These are phyloP conservation scores for Gallinago undulata DNA, from an alignment of 2,113 vertebrate genomes.

Conservation along the genomic window DNA sequence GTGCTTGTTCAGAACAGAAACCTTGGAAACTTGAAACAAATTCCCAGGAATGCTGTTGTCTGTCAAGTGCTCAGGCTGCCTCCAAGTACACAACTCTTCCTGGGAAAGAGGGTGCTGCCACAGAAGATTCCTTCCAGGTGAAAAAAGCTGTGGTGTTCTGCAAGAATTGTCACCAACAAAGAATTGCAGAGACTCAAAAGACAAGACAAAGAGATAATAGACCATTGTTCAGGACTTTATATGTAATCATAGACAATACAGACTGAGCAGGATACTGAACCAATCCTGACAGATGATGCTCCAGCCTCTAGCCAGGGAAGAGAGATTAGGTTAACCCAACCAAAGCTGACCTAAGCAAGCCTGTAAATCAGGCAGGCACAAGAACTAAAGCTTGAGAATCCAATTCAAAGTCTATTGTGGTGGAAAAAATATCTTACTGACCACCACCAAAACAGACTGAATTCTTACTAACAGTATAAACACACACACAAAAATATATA, in stretches of 20 bases:
- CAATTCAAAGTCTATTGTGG: background rate
- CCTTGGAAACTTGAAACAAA: constrained; percentile 10
- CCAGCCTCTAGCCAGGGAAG: background rate
- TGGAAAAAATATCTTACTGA: background rate
- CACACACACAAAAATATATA: background rate
- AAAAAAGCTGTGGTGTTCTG: background rate
- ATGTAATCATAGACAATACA: background rate
- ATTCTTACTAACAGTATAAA: background rate
- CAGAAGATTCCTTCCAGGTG: background rate
- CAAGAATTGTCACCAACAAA: constrained; percentile 2
- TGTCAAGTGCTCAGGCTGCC: background rate
- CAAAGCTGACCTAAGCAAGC: background rate
- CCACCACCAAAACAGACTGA: background rate
- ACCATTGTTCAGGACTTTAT: background rate
- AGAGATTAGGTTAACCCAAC: background rate
- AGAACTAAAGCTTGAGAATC: background rate
- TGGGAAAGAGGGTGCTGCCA: background rate
- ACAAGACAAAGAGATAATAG: background rate
- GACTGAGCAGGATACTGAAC: background rate
- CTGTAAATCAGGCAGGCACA: background rate
- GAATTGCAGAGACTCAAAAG: background rate
- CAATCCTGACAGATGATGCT: background rate
- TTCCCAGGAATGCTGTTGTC: background rate
- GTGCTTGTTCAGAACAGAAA: constrained; percentile 9
- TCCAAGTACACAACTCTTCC: background rate